Conservation (phyloP, 2,113 vertebrate genomes). For the Hippoglossus stenolepis region DNA sequence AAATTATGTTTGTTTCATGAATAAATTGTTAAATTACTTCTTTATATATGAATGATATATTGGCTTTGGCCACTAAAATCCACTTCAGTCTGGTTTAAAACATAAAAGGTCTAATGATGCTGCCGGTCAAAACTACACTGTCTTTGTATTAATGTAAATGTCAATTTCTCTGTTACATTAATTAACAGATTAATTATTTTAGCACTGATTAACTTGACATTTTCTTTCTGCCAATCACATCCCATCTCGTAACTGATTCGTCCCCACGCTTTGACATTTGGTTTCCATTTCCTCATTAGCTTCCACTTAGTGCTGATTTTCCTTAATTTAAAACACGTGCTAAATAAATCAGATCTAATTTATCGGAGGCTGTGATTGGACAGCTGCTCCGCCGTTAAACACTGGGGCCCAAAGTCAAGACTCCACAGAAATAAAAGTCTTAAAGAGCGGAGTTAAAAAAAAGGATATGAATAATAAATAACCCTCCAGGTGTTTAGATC, state of each 20-base stretch:
- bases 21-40: too few species aligned
- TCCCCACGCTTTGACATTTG: slow-evolving; percentile 5
- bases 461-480: neutral
- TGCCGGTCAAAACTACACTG: neutral
- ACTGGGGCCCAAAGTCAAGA: neutral
- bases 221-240: neutral
- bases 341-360: neutral
- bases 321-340: slow-evolving; percentile 2
- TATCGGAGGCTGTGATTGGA: neutral
- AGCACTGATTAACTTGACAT: neutral
- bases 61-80: too few species aligned
- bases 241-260: neutral
- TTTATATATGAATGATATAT: too few species aligned
- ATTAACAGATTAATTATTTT: neutral
- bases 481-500: neutral
- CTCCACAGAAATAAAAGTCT: neutral
- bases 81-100: too few species aligned
- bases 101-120: neutral
- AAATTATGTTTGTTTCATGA: too few species aligned
- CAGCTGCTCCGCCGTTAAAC: neutral
- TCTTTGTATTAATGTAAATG: neutral
- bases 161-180: neutral
- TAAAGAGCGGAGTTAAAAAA: neutral
- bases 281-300: neutral
- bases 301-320: neutral